These are phyloP conservation scores for Hyposoter dolosus DNA, from an alignment of 2,888 invertebrate genomes.

Conservation along the genomic window DNA sequence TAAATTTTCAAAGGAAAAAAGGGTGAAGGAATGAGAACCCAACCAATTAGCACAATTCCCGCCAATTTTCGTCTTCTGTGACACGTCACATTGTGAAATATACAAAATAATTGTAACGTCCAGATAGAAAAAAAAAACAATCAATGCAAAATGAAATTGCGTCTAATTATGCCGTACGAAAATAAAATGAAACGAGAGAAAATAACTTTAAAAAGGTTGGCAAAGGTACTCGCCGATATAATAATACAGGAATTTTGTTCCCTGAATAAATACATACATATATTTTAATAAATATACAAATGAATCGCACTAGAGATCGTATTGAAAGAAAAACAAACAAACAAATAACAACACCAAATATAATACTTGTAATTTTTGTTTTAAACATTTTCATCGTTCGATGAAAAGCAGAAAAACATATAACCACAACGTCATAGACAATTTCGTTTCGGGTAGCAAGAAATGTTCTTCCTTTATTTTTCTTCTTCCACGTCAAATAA, in stretches of 20 bases:
- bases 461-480: conserved; percentile 20
- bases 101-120: conserved; percentile 60
- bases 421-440: conserved; percentile 34
- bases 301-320: conserved; percentile 56
- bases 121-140: conserved; percentile 15
- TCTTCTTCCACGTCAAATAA: conserved; percentile 50
- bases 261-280: conserved; percentile 45
- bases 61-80: conserved; percentile 14
- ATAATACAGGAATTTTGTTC: conserved; percentile 49
- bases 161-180: conserved; percentile 30
- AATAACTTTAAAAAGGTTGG: conserved; percentile 9
- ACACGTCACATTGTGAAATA: conserved; percentile 16
- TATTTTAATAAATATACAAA: conserved; percentile 64
- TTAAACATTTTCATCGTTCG: conserved; percentile 31
- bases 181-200: conserved; percentile 18
- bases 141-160: background rate
- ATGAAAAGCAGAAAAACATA: conserved; percentile 27
- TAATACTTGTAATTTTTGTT: conserved; percentile 53
- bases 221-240: conserved; percentile 20
- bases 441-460: conserved; percentile 46
- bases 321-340: conserved; percentile 27
- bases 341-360: conserved; percentile 67
- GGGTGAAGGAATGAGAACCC: conserved; percentile 5
- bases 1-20: conserved; percentile 42
- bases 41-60: conserved; percentile 49